Evolutionary conservation across 1,140 invertebrate species (phyloP).

Genomic region (Scaptomyza hsui): DNA sequence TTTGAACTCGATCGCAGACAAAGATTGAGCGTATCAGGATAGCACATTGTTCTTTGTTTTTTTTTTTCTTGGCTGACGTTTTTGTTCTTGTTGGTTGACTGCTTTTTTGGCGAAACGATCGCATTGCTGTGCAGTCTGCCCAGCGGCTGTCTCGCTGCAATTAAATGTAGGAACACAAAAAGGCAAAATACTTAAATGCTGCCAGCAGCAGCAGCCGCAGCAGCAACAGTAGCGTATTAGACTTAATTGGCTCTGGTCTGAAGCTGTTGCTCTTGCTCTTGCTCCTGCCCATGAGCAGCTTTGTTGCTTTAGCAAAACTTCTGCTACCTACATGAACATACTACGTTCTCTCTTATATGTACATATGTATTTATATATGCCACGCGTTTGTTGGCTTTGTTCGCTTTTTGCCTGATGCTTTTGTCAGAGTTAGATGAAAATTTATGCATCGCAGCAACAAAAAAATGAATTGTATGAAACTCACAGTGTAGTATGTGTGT

Average conservation of each 20-base stretch:
- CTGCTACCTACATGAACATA: neutral
- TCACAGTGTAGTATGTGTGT: conserved; percentile 17
- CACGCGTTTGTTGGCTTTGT: conserved; percentile 15
- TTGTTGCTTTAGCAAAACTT: conserved; percentile 1
- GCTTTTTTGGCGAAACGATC: conserved; percentile 48
- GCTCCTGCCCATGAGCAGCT: conserved; percentile 6
- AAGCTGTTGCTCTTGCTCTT: conserved; percentile 15
- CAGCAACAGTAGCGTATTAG: conserved; percentile 35
- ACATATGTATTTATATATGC: neutral
- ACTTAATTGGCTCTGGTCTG: conserved; percentile 61
- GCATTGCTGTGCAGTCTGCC: conserved; percentile 3
- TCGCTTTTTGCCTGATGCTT: conserved; percentile 23
- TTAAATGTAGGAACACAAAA: conserved; percentile 40
- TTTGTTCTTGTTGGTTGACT: neutral
- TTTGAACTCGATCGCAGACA: conserved; percentile 35
- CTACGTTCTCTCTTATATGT: neutral
- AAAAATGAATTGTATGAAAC: conserved; percentile 57
- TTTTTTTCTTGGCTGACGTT: conserved; percentile 4
- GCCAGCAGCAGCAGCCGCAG: neutral
- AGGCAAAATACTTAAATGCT: conserved; percentile 19
- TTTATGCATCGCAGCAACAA: conserved; percentile 55
- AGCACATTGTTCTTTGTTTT: conserved; percentile 16
- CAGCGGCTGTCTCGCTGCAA: conserved; percentile 34
- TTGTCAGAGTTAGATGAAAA: conserved; percentile 56
- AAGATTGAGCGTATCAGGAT: conserved; percentile 25